Evolutionary conservation across 1,140 invertebrate genomes (phyloP).

Genomic region (Nasonia vitripennis): DNA sequence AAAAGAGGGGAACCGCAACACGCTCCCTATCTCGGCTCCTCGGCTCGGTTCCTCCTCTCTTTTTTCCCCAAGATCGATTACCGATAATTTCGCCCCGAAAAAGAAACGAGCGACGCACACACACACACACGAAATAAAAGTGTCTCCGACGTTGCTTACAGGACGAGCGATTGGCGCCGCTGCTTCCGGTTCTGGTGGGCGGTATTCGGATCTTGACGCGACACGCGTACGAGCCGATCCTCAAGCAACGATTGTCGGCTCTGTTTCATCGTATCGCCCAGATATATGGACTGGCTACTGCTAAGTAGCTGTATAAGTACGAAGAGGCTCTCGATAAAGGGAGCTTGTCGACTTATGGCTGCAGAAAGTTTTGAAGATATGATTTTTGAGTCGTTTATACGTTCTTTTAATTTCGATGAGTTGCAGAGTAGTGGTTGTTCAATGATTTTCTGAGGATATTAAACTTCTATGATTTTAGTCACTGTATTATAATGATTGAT

Average conservation of each 20-base stretch:
- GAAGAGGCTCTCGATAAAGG: background rate
- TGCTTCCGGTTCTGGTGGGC: conserved; percentile 80
- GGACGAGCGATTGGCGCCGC: conserved; percentile 76
- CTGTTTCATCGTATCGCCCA: conserved; percentile 79
- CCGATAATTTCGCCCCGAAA: conserved; percentile 57
- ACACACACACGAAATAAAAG: background rate
- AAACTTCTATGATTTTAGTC: no score
- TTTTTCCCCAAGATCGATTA: conserved; percentile 52
- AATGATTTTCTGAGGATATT: no score
- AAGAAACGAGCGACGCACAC: background rate
- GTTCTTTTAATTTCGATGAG: background rate
- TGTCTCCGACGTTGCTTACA: conserved; percentile 62
- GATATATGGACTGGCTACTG: conserved; percentile 76
- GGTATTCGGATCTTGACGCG: conserved; percentile 79
- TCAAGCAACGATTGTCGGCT: conserved; percentile 79
- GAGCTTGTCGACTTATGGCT: background rate
- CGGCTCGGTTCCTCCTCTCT: background rate
- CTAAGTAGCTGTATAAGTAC: background rate
- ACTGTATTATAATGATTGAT: no score
- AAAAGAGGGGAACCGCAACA: conserved; percentile 20
- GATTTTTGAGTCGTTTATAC: background rate
- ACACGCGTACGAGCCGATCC: conserved; percentile 77
- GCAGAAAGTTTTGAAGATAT: background rate
- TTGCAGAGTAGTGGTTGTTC: no score
- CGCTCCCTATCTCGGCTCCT: background rate